These are phyloP conservation scores for Griposia aprilina DNA, from an alignment of 2,888 invertebrate genomes.

Conservation along the genomic window DNA sequence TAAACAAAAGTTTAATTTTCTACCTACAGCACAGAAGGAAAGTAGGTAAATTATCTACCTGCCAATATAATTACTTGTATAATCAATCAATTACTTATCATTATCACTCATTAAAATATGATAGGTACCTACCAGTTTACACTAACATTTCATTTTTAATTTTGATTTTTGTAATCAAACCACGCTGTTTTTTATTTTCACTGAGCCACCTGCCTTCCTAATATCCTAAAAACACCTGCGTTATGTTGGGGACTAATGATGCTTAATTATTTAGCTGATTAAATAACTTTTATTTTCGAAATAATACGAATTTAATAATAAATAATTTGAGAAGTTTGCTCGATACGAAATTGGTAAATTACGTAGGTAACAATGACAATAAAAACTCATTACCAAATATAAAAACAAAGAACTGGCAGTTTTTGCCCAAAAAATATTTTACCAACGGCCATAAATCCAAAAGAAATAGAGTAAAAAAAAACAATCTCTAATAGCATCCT, in stretches of 20 bases:
- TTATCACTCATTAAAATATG: not conserved
- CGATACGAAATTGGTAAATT: not conserved
- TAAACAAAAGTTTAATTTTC: not conserved
- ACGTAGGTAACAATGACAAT: not conserved
- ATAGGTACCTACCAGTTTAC: not conserved
- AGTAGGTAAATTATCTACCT: not conserved
- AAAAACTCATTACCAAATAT: conserved; percentile 4
- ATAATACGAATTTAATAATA: not conserved
- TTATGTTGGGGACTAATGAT: conserved; percentile 55
- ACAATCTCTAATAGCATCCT: conserved; percentile 16
- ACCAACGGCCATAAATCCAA: not conserved
- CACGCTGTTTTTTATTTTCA: not conserved
- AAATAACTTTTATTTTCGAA: conserved; percentile 1
- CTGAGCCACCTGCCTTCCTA: conserved; percentile 31
- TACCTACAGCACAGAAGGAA: not conserved
- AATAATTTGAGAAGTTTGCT: not conserved
- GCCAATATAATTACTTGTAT: not conserved
- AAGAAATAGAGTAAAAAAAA: not conserved
- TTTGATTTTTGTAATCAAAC: no score
- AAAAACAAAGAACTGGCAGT: not conserved
- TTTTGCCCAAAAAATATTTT: not conserved
- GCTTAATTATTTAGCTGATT: conserved; percentile 11
- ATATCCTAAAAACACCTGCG: conserved; percentile 57
- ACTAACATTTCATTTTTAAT: not conserved
- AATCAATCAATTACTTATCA: no score